These are phyloP conservation scores for Regulus satrapa DNA, from an alignment of 2,113 vertebrate species.

Conservation along the genomic window DNA sequence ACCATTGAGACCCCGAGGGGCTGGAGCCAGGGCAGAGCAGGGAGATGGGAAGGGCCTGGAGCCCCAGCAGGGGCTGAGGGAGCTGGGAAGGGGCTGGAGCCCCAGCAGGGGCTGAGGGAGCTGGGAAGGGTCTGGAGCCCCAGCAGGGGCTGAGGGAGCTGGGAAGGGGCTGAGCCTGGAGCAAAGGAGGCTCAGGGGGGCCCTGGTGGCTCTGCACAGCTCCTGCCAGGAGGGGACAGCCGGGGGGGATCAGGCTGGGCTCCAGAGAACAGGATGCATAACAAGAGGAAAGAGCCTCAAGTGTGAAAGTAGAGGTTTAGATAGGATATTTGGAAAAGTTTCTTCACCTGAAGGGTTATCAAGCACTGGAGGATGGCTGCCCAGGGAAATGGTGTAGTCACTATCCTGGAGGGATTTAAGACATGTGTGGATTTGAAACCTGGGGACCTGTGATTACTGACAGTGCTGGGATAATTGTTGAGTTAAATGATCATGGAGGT, in stretches of 20 bases:
- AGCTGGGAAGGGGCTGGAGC: too few species aligned
- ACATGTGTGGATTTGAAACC: accelerated
- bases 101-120: too few species aligned
- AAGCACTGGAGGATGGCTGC: background rate
- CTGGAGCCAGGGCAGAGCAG: background rate
- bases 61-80: background rate
- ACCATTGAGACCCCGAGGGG: background rate
- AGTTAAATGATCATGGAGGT: background rate
- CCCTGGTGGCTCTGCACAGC: background rate
- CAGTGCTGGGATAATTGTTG: background rate
- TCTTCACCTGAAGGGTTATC: background rate
- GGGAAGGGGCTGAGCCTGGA: background rate
- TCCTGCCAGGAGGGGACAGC: background rate
- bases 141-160: background rate
- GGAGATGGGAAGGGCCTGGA: background rate
- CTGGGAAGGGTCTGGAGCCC: too few species aligned
- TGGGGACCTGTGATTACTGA: background rate
- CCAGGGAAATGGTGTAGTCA: background rate
- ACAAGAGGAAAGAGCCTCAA: background rate
- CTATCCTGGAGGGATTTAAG: background rate
- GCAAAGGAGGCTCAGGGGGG: background rate
- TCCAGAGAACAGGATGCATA: background rate
- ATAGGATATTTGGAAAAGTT: background rate
- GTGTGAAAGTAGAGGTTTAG: background rate
- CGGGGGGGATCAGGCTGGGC: accelerated